Evolutionary conservation across 1,140 invertebrate species (phyloP).

Genomic region (Temnothorax longispinosus): DNA sequence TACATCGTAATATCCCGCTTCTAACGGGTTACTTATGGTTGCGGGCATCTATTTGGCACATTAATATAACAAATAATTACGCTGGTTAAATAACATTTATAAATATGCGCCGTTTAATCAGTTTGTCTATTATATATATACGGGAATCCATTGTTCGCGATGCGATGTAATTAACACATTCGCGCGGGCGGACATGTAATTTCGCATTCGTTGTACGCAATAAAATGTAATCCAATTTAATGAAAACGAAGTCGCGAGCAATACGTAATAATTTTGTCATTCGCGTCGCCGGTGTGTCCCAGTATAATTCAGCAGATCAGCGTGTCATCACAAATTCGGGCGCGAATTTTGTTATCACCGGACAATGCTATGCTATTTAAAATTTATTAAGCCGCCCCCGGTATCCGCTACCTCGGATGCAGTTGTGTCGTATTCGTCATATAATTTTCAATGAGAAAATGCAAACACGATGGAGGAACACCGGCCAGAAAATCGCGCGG

Average conservation of each 20-base stretch:
- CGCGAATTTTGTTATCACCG: slow-evolving; percentile 33
- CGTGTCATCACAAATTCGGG: slow-evolving; percentile 49
- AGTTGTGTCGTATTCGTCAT: not conserved
- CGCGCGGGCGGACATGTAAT: slow-evolving; percentile 41
- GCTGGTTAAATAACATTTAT: slow-evolving; percentile 50
- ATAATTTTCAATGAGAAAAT: slow-evolving; percentile 30
- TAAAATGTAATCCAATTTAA: slow-evolving; percentile 61
- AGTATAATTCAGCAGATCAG: slow-evolving; percentile 47
- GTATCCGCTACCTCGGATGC: not conserved
- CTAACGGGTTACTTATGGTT: slow-evolving; percentile 37
- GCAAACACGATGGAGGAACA: not conserved
- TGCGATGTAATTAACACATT: slow-evolving; percentile 55
- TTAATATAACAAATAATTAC: slow-evolving; percentile 59
- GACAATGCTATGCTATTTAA: slow-evolving; percentile 43
- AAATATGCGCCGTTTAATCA: slow-evolving; percentile 58
- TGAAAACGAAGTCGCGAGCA: slow-evolving; percentile 49
- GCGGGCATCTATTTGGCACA: slow-evolving; percentile 48
- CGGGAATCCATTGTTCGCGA: slow-evolving; percentile 49
- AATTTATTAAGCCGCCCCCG: slow-evolving; percentile 38
- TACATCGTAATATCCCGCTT: not conserved
- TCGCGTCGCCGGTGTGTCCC: not conserved
- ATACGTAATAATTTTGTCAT: slow-evolving; percentile 60
- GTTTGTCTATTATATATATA: slow-evolving; percentile 44
- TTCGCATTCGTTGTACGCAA: slow-evolving; percentile 46
- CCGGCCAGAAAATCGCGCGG: not conserved